A percentile compares a stretch with the other conserved stretches of the same genome.
These are phyloP conservation scores for Alethe castanea DNA, from an alignment of 2,113 vertebrate species.

Conservation along the genomic window DNA sequence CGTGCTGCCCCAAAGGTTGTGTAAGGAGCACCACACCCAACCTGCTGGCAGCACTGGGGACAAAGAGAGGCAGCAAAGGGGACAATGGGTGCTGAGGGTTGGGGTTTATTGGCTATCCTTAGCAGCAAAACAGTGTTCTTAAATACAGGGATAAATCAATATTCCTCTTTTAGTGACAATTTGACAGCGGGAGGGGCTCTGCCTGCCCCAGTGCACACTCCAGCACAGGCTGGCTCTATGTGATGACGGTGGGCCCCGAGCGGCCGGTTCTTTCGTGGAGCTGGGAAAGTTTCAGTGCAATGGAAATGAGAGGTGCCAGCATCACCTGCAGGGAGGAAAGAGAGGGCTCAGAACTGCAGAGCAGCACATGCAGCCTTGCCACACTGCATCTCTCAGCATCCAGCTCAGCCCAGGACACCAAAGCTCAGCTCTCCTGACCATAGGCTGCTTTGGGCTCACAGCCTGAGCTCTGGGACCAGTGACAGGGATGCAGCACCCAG, in stretches of 20 bases:
- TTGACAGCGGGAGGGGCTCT: neutral
- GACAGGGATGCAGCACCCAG: rapidly evolving
- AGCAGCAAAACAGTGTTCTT: conserved; percentile 8
- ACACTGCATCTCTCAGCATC: rapidly evolving
- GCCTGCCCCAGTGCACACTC: neutral
- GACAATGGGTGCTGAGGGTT: neutral
- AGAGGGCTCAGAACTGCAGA: neutral
- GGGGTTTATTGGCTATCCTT: conserved; percentile 26
- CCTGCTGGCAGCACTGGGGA: neutral
- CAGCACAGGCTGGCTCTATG: conserved; percentile 67
- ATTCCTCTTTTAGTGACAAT: neutral
- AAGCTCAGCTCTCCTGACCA: neutral
- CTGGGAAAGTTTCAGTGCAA: conserved; percentile 91
- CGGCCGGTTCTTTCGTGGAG: conserved; percentile 90
- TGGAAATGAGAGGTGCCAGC: conserved; percentile 91
- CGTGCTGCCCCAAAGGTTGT: neutral
- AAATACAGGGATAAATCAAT: neutral
- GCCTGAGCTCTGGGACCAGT: neutral
- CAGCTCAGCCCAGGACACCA: rapidly evolving
- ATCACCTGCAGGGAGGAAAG: conserved; percentile 82
- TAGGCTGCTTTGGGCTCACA: neutral
- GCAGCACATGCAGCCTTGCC: rapidly evolving
- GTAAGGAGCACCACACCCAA: neutral
- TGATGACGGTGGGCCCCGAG: conserved; percentile 90
- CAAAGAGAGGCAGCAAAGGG: neutral